These are phyloP conservation scores for Heliothis peltigera DNA, from an alignment of 2,888 invertebrate genomes.

Conservation along the genomic window DNA sequence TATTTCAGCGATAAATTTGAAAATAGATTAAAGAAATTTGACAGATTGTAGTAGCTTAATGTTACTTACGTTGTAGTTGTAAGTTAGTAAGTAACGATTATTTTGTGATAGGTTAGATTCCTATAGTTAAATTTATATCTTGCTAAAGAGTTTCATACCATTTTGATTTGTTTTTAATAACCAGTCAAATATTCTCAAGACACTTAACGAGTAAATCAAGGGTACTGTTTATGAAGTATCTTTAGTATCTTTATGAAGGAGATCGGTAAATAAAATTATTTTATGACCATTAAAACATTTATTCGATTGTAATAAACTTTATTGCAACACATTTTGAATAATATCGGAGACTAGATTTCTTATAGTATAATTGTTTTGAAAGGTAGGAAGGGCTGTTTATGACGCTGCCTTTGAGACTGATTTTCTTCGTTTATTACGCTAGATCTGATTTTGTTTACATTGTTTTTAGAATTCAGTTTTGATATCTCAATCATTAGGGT, in stretches of 20 bases:
- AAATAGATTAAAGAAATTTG: too few relatives aligned
- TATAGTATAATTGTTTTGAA: not conserved
- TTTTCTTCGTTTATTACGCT: too few relatives aligned
- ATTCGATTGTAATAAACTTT: conserved; percentile 38
- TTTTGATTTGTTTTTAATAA: conserved; percentile 3
- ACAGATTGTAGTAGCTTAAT: too few relatives aligned
- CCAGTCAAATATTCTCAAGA: conserved; percentile 2
- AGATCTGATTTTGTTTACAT: too few relatives aligned
- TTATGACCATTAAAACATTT: conserved; percentile 39
- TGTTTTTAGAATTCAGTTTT: too few relatives aligned
- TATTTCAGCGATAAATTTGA: too few relatives aligned
- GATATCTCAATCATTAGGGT: too few relatives aligned
- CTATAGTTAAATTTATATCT: not conserved
- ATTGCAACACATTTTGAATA: conserved; percentile 39
- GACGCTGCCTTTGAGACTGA: not conserved
- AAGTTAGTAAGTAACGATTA: too few relatives aligned
- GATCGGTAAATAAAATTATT: conserved; percentile 35
- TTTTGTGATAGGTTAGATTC: too few relatives aligned
- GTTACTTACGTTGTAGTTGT: too few relatives aligned
- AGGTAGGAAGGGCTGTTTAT: conserved; percentile 14
- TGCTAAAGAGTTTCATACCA: not conserved
- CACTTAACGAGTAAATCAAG: conserved; percentile 22
- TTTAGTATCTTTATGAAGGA: conserved; percentile 24
- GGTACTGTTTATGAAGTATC: too few relatives aligned
- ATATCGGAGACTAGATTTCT: not conserved